A percentile compares a stretch with the other conserved stretches of the same genome.
Evolutionary conservation across 2,797 vertebrate species (phyloP).

Genomic region (Hybognathus amarus): DNA sequence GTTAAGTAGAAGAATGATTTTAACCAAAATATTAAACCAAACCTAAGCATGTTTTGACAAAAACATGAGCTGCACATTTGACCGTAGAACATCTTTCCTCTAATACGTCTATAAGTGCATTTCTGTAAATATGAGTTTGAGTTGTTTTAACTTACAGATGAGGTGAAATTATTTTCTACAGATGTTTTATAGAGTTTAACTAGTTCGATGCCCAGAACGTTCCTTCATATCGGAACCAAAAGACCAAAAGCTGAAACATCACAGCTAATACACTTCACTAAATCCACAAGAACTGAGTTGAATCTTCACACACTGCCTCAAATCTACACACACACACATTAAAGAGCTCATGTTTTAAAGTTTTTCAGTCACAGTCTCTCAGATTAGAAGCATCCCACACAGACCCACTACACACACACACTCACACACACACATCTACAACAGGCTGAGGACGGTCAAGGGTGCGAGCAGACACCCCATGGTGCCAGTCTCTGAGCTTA

Average conservation of each 20-base stretch:
- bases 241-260: neutral
- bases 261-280: neutral
- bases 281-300: constrained; percentile 4
- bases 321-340: constrained; percentile 4
- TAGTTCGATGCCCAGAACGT: neutral
- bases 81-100: too few species aligned
- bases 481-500: constrained; percentile 99
- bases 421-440: constrained; percentile 32
- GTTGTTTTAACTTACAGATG: neutral
- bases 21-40: neutral
- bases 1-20: neutral
- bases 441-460: constrained; percentile 85
- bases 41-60: neutral
- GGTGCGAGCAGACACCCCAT: constrained; percentile 96
- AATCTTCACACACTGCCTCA: constrained; percentile 3
- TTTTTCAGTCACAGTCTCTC: neutral
- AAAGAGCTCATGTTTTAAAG: neutral
- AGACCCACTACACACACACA: neutral
- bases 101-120: neutral
- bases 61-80: neutral
- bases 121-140: neutral
- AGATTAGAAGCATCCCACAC: neutral
- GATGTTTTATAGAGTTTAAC: neutral
- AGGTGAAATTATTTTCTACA: neutral
- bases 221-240: constrained; percentile 1